Conservation (phyloP, 2,888 invertebrate genomes). For the Teleogryllus oceanicus region DNA sequence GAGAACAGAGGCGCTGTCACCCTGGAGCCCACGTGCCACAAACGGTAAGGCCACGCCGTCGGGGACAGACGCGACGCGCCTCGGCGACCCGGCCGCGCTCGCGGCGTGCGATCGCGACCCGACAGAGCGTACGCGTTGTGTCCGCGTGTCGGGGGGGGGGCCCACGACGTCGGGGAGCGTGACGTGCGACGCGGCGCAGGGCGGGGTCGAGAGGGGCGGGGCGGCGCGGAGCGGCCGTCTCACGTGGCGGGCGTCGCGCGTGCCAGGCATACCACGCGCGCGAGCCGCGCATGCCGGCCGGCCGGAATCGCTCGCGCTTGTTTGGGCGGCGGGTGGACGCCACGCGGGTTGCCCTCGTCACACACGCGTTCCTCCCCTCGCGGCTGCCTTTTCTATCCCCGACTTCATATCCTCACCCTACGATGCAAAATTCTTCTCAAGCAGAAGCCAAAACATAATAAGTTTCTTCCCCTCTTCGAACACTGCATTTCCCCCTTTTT, state of each 20-base stretch:
- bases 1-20: conserved; percentile 45
- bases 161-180: too few relatives aligned
- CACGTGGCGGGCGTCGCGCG: background rate
- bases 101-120: background rate
- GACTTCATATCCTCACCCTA: too few relatives aligned
- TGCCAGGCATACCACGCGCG: background rate
- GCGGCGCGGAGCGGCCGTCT: background rate
- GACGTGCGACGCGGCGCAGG: background rate
- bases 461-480: too few relatives aligned
- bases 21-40: conserved; percentile 49
- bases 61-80: background rate
- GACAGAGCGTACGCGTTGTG: conserved; percentile 11
- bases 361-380: background rate
- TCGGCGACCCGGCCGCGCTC: background rate
- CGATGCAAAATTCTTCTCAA: too few relatives aligned
- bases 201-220: background rate
- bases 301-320: background rate
- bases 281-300: background rate
- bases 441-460: too few relatives aligned
- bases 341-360: background rate
- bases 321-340: background rate
- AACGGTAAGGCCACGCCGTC: conserved; percentile 43
- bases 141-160: too few relatives aligned
- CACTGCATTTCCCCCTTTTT: too few relatives aligned
- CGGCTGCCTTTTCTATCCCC: too few relatives aligned